A percentile compares a stretch with the other conserved stretches of the same genome.
Conservation (phyloP, 2,888 invertebrate species). For the Trilocha varians region DNA sequence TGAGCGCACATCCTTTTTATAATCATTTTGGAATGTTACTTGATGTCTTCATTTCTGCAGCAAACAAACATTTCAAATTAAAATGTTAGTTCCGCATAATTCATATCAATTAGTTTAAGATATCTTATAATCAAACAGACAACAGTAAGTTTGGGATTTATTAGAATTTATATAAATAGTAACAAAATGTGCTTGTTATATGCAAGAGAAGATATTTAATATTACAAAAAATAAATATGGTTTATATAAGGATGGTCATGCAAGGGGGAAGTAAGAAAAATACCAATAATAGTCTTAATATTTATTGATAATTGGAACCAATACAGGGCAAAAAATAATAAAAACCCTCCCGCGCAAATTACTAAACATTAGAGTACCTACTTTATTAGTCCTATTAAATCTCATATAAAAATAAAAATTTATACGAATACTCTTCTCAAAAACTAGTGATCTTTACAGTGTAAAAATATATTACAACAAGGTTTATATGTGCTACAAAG, state of each 20-base stretch:
- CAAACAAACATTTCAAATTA: constrained; percentile 61
- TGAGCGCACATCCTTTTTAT: constrained; percentile 34
- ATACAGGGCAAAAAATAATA: constrained; percentile 45
- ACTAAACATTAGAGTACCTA: constrained; percentile 40
- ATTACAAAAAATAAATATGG: too few species aligned
- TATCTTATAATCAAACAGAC: too few species aligned
- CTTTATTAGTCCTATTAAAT: constrained; percentile 27
- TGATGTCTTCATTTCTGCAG: constrained; percentile 66
- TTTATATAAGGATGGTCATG: constrained; percentile 35
- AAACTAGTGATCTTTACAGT: too few species aligned
- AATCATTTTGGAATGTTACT: constrained; percentile 70
- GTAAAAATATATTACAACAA: too few species aligned
- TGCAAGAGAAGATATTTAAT: too few species aligned
- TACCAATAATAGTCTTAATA: constrained; percentile 57
- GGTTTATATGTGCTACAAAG: too few species aligned
- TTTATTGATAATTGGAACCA: constrained; percentile 65
- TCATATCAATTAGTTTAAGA: not conserved
- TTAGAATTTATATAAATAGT: too few species aligned
- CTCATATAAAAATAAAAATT: constrained; percentile 65
- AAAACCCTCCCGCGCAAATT: constrained; percentile 33
- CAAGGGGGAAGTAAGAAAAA: constrained; percentile 67
- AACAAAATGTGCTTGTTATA: too few species aligned
- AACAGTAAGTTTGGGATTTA: too few species aligned
- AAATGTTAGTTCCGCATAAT: constrained; percentile 36
- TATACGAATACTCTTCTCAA: too few species aligned